A percentile compares a stretch with the other conserved stretches of the same genome.
phyloP scores from a whole-genome alignment of 2,797 vertebrate genomes.

The Catamblyrhynchus diadema region DNA sequence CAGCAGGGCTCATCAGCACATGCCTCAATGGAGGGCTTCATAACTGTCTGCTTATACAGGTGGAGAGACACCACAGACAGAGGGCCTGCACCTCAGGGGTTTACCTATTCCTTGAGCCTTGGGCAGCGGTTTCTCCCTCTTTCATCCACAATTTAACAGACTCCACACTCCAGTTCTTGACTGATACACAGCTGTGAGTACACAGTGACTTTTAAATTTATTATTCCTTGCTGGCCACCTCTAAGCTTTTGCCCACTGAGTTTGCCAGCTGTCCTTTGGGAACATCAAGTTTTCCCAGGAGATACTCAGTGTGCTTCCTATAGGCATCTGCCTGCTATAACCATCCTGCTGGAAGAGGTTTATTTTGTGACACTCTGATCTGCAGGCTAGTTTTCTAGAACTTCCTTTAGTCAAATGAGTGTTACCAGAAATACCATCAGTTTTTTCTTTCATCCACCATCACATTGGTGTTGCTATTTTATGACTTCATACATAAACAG shows the following conservation, averaged over 20 bases:
- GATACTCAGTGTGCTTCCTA: background rate
- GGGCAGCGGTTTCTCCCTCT: background rate
- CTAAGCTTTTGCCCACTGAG: background rate
- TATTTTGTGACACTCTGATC: background rate
- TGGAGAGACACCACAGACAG: background rate
- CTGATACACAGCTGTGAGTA: rapidly evolving
- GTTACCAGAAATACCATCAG: background rate
- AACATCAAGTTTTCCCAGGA: background rate
- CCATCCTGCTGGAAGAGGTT: background rate
- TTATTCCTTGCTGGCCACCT: background rate
- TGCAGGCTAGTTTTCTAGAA: background rate
- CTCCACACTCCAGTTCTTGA: background rate
- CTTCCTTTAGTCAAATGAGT: background rate
- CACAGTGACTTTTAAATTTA: background rate
- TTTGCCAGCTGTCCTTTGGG: background rate
- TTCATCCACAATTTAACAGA: background rate
- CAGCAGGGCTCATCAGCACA: background rate
- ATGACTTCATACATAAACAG: conserved; percentile 5
- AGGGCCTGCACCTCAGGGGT: background rate
- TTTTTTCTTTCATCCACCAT: background rate
- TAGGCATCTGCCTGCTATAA: background rate
- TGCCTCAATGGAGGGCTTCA: background rate
- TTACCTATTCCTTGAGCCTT: background rate
- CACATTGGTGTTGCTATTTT: background rate
- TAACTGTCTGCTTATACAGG: background rate